These are phyloP conservation scores for Zophobas morio DNA, from an alignment of 1,140 invertebrate genomes.

Conservation along the genomic window DNA sequence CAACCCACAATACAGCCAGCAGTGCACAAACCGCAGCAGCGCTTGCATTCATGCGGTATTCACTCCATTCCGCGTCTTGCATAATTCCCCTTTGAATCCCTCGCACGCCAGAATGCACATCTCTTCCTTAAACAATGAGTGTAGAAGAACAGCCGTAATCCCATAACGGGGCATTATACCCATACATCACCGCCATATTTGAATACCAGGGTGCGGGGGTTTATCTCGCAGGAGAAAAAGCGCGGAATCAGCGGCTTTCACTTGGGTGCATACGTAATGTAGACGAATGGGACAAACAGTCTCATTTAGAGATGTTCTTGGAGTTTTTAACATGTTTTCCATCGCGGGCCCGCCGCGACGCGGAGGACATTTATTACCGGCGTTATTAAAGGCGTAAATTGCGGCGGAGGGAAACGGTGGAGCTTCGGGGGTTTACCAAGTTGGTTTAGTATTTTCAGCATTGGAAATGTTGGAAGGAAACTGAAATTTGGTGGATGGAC, in stretches of 20 bases:
- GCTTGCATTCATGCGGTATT: too few species aligned
- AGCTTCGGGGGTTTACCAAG: too few species aligned
- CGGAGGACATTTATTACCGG: not conserved
- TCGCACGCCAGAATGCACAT: not conserved
- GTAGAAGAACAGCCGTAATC: slow-evolving; percentile 7
- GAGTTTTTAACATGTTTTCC: not conserved
- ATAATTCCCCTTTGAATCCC: not conserved
- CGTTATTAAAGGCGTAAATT: slow-evolving; percentile 1
- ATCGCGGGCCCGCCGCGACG: not conserved
- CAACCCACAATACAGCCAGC: too few species aligned
- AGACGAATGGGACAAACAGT: slow-evolving; percentile 5
- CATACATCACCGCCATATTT: slow-evolving; percentile 17
- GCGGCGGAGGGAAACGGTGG: too few species aligned
- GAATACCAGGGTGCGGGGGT: not conserved
- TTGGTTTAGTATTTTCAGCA: too few species aligned
- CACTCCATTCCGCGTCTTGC: not conserved
- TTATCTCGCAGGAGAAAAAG: not conserved
- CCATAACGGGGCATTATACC: slow-evolving; percentile 14
- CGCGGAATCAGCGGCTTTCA: slow-evolving; percentile 11
- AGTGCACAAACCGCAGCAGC: too few species aligned
- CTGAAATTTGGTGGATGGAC: too few species aligned
- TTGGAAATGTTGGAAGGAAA: too few species aligned
- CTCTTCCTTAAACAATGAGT: slow-evolving; percentile 21
- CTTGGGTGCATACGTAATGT: not conserved
- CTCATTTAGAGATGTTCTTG: too few species aligned